Evolutionary conservation across 2,888 invertebrate genomes (phyloP), one percentile per base, ranked within the genome.

Genomic region (Lasioglossum leucozonium): DNA sequence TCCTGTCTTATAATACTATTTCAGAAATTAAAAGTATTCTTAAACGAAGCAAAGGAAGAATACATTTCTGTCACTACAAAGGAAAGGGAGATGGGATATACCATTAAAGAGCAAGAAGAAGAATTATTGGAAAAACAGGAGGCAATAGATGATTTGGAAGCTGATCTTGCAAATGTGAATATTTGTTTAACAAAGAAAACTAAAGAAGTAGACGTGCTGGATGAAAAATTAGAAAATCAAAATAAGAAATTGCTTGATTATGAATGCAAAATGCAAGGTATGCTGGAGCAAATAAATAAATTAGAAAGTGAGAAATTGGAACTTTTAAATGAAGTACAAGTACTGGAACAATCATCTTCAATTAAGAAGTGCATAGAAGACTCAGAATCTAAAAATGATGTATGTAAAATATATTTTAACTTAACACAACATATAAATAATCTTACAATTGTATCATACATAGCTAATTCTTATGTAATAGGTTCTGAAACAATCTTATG

Each of bases 11-110:
- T 75, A 73, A 65, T 44, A 62, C 69, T 77, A 30, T 86, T 90
- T 37, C 78, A 94, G 93, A 91, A 91, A 73, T 82, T 94, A 2
- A 95, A 93, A 88, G 75, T 88, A 40, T 92, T 94, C 58, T 87
- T 95, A 8, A 92, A 95, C 72, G 94, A 94, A 81, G 95, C 95
- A 0, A 94, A 95, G 81, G 89, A 93, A 42, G 95, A 95, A n/a
- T 94, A 92, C 42, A 92, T 94, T 51, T 72, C 77, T 0, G 91
- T 93, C 37, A 92, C 90, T 0, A 81, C 88, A 18, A 89, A 93
- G 47, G 88, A 90, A 37, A 78, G 80, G 34, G 80, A 90, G 37
- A 89, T 92, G 76, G 89, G 92, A 44, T 81, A 86, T 62, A 79
- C 86, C 26, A 51, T 94, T 34, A 91, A 92, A 55, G 84, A 91